Evolutionary conservation across 2,113 vertebrate species (phyloP).

Genomic region (Microtus pennsylvanicus): DNA sequence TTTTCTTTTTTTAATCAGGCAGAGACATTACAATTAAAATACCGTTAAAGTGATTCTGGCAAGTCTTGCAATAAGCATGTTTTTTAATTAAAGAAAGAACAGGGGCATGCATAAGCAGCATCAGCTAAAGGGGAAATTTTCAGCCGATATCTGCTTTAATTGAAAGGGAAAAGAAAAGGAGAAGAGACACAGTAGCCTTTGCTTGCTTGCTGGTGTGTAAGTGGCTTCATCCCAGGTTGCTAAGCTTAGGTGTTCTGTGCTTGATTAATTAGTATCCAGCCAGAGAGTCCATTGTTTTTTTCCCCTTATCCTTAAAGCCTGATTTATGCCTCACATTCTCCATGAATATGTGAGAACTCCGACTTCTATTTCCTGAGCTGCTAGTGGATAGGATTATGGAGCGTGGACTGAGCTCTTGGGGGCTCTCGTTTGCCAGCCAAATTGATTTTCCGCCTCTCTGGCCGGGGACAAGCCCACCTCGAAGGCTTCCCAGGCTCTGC

Average conservation of each 20-base stretch:
- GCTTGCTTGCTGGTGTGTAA: conserved; percentile 18
- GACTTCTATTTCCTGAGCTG: conserved; percentile 75
- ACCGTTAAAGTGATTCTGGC: conserved; percentile 88
- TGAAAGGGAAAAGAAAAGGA: conserved; percentile 82
- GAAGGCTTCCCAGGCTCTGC: conserved; percentile 53
- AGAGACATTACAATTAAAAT: conserved; percentile 91
- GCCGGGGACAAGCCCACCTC: conserved; percentile 74
- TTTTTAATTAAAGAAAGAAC: conserved; percentile 91
- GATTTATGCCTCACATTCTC: conserved; percentile 68
- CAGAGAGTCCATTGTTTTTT: conserved; percentile 63
- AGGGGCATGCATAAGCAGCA: conserved; percentile 83
- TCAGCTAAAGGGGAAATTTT: conserved; percentile 86
- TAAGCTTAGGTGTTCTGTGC: conserved; percentile 74
- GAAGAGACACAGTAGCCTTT: conserved; percentile 40
- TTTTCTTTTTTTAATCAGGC: conserved; percentile 91
- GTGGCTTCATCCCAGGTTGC: conserved; percentile 67
- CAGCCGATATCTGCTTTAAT: conserved; percentile 87
- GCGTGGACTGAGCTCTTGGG: conserved; percentile 66
- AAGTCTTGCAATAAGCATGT: conserved; percentile 89
- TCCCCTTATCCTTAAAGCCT: conserved; percentile 71
- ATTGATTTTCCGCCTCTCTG: conserved; percentile 80
- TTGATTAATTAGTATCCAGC: conserved; percentile 80
- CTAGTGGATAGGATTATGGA: conserved; percentile 71
- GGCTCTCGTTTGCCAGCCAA: conserved; percentile 74
- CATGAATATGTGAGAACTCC: conserved; percentile 72